phyloP scores from a whole-genome alignment of 2,113 vertebrate genomes.

The Piaya cayana region DNA sequence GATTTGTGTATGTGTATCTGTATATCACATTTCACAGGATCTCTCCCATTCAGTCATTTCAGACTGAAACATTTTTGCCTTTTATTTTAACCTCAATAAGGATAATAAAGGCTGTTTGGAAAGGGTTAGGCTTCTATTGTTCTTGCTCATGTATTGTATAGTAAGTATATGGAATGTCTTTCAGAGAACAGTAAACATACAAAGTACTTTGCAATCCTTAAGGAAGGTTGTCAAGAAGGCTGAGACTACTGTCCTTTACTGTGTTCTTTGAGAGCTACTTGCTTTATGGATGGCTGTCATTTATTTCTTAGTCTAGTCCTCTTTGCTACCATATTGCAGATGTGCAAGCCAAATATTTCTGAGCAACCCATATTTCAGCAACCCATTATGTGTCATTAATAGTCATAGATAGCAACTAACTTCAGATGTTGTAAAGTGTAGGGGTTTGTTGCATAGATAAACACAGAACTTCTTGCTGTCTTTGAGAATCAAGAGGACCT shows the following conservation, averaged over 20 bases:
- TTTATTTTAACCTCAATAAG: background rate
- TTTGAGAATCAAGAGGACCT: background rate
- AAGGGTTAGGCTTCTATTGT: background rate
- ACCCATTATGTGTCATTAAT: background rate
- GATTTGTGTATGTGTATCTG: background rate
- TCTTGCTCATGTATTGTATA: constrained; percentile 13
- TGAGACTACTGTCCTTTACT: background rate
- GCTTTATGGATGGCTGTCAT: background rate
- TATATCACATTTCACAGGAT: background rate
- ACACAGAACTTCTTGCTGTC: background rate
- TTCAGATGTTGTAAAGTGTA: background rate
- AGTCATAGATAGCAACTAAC: background rate
- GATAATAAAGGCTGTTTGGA: background rate
- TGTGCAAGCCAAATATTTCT: background rate
- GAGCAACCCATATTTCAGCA: background rate
- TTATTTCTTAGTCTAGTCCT: background rate
- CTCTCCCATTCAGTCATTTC: background rate
- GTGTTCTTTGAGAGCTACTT: background rate
- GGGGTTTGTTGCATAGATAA: fast-evolving
- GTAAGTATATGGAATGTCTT: background rate
- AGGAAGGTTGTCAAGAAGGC: background rate
- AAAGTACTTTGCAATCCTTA: background rate
- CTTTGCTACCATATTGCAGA: background rate
- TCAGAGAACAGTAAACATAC: background rate
- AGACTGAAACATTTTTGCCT: background rate